phyloP scores from a whole-genome alignment of 2,113 vertebrate species.

The Dromas ardeola region DNA sequence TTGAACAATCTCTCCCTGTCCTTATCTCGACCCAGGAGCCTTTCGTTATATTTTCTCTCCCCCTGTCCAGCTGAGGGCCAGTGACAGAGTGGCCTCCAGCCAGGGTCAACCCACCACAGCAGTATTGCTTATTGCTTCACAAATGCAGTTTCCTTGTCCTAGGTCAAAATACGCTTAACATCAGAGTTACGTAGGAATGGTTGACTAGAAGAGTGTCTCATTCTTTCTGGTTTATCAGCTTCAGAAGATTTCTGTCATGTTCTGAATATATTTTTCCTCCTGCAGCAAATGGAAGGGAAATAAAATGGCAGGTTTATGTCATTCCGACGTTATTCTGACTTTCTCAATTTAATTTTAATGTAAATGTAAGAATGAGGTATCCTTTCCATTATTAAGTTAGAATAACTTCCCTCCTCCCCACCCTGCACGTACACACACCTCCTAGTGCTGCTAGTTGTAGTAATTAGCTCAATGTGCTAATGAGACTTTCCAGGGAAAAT shows the following conservation, averaged over 20 bases:
- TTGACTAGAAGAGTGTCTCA: background rate
- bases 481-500: conserved; percentile 85
- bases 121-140: background rate
- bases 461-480: conserved; percentile 88
- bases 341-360: background rate
- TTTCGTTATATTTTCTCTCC: background rate
- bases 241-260: background rate
- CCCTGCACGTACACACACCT: background rate
- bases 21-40: background rate
- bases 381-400: background rate
- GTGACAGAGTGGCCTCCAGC: background rate
- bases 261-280: background rate
- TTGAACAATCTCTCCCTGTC: background rate
- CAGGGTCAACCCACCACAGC: background rate
- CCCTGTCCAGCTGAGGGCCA: background rate
- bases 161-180: background rate
- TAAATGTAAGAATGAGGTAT: background rate
- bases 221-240: background rate
- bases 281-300: background rate
- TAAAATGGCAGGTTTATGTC: background rate
- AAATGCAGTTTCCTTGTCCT: background rate
- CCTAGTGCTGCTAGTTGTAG: conserved; percentile 72
- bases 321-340: background rate
- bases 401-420: background rate
- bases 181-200: background rate